Evolutionary conservation across 1,140 invertebrate genomes (phyloP), one percentile per base, ranked within the genome.

Genomic region (Anadara kagoshimensis): DNA sequence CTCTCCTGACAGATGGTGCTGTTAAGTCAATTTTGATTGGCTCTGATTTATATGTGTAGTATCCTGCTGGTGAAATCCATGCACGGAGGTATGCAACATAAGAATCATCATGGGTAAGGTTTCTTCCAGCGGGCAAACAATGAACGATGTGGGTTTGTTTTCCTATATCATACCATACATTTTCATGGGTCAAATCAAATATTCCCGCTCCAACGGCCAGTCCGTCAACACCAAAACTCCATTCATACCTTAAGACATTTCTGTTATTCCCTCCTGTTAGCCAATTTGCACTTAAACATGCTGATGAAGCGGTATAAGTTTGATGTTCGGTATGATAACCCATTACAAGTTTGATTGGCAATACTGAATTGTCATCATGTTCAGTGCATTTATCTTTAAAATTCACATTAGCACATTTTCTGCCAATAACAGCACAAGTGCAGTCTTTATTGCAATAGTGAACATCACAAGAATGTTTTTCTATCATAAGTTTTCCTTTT

Each of bases 391-490:
- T 11, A 29, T 11, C 12, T 10, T 12, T 36, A 2, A 16, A 29
- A 11, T 45, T 20, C 14, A 43, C 18, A 3, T 51, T 18, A 57
- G 41, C 16, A 62, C 81, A 83, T 45, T 73, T 68, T 22, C 65
- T 53, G 10, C 81, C 79, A 11, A 68, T 20, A 47, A 74, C 64
- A 16, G 75, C 76, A 67, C 81, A 83, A 8, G 80, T 49, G 53
- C 81, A 83, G 12, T 81, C 79, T 5, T 65, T 66, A 4, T 73
- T 76, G 61, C 81, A 83, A 63, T 73, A 81, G 18, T 76, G 53
- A 4, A 65, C 53, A 47, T 10, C 16, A 59, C 73, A 75, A 3
- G 73, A 75, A 66, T 75, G 59, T 8, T 24, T 59, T 64, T 69
- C 54, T n/a, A 75, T 64, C 49, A 59, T 22, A 5, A 75, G 45